Base-by-base conservation (phyloP, 2,888 invertebrate species). In the Drosophila bunnanda region DNA sequence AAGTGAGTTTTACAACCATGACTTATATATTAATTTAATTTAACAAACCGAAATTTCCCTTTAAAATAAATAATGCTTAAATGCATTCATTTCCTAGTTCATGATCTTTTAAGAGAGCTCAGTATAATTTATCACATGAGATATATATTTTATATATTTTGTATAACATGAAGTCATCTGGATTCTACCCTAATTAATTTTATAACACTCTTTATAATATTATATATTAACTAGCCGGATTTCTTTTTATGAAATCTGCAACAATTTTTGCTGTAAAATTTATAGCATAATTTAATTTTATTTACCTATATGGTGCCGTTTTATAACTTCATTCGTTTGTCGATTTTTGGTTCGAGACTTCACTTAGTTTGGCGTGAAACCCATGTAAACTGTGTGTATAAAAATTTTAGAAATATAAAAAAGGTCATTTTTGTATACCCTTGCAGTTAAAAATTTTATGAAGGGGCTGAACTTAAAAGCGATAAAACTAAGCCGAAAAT, bases 1-100 rank as follows among this genome's bases (percentile, higher is more conserved):
- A n/a, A 15, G 1, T 44, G 0, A 2, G 0, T 15, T n/a, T 25
- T 12, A 12, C 20, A 17, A 1, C 0, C 0, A 13, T 22, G 3
- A 13, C n/a, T n/a, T n/a, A 0, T 13, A 22, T 13, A 6, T 7
- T 15, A 4, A n/a, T n/a, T 43, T 22, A 1, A 15, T 22, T 4
- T 15, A 8, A 7, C 22, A 0, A 15, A 22, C 15, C 15, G 8
- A 8, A 8, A 8, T 22, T 22, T 13, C 0, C 1, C 7, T 12
- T 20, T 7, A 3, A 1, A 41, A 20, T 20, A 20, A 5, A 41
- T 12, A 4, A 12, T 12, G 5, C 13, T 20, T 0, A 15, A 4
- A 1, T 22, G 1, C 3, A 8, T 22, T 43, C 22, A 12, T 43
- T 43, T 15, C 3, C 15, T 22, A 20, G 7, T 22, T 22, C 4